Percentiles rank a stretch among this genome's conserved stretches.
phyloP scores from a whole-genome alignment of 2,113 vertebrate genomes.

The Cryptotis parvus region DNA sequence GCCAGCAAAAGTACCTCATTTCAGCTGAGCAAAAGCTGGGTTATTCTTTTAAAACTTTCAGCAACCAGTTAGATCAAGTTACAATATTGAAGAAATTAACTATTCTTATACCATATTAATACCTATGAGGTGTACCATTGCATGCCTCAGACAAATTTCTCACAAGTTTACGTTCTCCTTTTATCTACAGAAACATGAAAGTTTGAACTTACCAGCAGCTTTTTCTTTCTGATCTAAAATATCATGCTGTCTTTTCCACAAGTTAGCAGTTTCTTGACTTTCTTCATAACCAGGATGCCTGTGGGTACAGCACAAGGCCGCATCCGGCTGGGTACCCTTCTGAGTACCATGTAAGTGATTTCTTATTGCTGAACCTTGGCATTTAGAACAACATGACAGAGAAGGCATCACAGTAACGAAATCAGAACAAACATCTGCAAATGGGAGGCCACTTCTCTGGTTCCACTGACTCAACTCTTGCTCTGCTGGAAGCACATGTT shows the following conservation, averaged over 20 bases:
- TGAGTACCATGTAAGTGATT: slow-evolving; percentile 63
- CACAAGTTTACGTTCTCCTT: not conserved
- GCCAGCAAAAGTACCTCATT: slow-evolving; percentile 48
- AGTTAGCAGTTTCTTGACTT: slow-evolving; percentile 89
- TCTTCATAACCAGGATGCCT: slow-evolving; percentile 78
- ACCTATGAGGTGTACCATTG: not conserved
- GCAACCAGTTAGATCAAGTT: not conserved
- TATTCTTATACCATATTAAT: slow-evolving; percentile 28
- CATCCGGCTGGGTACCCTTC: slow-evolving; percentile 70
- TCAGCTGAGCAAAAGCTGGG: slow-evolving; percentile 25
- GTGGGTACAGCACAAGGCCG: slow-evolving; percentile 68
- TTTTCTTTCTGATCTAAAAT: slow-evolving; percentile 85
- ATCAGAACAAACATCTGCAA: slow-evolving; percentile 71
- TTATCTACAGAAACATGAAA: slow-evolving; percentile 33
- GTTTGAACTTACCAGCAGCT: slow-evolving; percentile 83
- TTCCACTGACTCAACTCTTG: slow-evolving; percentile 69
- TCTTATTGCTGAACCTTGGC: slow-evolving; percentile 80
- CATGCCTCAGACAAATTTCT: not conserved
- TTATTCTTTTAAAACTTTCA: slow-evolving; percentile 41
- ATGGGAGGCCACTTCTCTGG: slow-evolving; percentile 68
- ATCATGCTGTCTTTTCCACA: slow-evolving; percentile 86
- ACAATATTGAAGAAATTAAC: not conserved
- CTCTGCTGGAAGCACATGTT: slow-evolving; percentile 69
- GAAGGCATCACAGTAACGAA: slow-evolving; percentile 72
- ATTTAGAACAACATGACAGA: slow-evolving; percentile 63